A percentile compares a stretch with the other conserved stretches of the same genome.
Conservation (phyloP, 2,113 vertebrate species). For the Dasyurus viverrinus region DNA sequence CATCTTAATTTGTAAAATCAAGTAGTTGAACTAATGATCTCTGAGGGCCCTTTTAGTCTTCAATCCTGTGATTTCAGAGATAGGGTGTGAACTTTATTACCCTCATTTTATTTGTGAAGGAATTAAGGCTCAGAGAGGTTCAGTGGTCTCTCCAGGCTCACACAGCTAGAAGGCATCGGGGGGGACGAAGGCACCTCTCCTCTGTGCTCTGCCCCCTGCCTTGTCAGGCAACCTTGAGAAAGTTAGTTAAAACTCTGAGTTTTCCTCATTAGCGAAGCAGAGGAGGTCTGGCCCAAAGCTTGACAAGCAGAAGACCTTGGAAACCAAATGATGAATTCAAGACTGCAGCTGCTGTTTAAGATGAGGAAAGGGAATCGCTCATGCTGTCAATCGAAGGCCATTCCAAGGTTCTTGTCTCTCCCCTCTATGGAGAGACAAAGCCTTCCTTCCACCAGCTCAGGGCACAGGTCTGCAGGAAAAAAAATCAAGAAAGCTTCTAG, state of each 20-base stretch:
- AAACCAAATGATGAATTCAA: constrained; percentile 29
- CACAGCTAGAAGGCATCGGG: neutral
- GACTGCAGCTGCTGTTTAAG: constrained; percentile 1
- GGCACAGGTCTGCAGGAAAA: neutral
- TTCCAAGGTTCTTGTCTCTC: constrained; percentile 22
- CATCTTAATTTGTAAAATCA: neutral
- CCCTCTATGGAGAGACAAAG: neutral
- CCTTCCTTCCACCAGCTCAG: neutral
- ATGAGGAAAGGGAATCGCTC: constrained; percentile 26
- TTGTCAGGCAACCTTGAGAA: neutral
- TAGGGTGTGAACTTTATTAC: neutral
- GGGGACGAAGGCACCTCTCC: neutral
- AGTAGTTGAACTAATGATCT: neutral
- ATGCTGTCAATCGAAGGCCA: constrained; percentile 39
- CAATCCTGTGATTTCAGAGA: neutral
- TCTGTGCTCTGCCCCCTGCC: neutral
- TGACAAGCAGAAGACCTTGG: constrained; percentile 17
- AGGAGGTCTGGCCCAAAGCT: neutral
- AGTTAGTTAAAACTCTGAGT: neutral
- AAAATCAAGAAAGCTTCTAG: neutral
- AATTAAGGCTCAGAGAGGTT: neutral
- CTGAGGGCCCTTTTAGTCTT: neutral
- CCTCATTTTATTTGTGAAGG: neutral
- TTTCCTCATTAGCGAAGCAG: neutral
- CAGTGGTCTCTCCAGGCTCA: neutral